Evolutionary conservation across 2,113 vertebrate species (phyloP).

Genomic region (Dipodomys ordii): DNA sequence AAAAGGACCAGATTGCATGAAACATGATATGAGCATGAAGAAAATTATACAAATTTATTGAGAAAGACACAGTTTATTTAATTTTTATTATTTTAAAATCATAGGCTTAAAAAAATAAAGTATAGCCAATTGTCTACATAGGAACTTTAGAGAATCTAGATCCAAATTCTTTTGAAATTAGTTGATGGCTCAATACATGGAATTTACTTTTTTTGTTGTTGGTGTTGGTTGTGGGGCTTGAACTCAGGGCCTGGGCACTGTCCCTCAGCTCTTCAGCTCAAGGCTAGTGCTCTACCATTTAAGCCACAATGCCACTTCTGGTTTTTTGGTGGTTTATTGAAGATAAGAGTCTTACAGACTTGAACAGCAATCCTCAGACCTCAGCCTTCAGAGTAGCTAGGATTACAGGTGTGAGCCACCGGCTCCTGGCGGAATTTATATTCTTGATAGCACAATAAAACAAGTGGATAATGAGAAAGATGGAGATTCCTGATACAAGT

Average conservation of each 20-base stretch:
- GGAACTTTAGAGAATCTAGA: slow-evolving; percentile 26
- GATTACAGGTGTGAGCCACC: too few species aligned
- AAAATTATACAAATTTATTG: slow-evolving; percentile 39
- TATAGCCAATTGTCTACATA: background rate
- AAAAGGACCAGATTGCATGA: slow-evolving; percentile 17
- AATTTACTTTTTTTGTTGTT: slow-evolving; percentile 43
- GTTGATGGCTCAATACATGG: background rate
- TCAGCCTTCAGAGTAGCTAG: too few species aligned
- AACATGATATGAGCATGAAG: background rate
- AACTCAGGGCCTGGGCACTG: too few species aligned
- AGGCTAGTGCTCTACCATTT: too few species aligned
- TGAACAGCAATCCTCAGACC: too few species aligned
- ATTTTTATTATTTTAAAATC: too few species aligned
- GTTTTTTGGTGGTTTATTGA: too few species aligned
- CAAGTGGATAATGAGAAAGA: slow-evolving; percentile 38
- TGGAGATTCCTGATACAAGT: background rate
- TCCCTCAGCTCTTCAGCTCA: too few species aligned
- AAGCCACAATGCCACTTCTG: too few species aligned
- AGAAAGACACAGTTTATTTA: background rate
- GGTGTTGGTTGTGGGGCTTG: too few species aligned
- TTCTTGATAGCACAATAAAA: slow-evolving; percentile 43
- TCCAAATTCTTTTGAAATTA: slow-evolving; percentile 58
- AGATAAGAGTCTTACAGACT: too few species aligned
- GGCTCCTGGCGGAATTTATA: too few species aligned
- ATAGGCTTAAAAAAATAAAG: slow-evolving; percentile 44